Evolutionary conservation across 2,113 vertebrate species (phyloP).

Genomic region (Indicator maculatus): DNA sequence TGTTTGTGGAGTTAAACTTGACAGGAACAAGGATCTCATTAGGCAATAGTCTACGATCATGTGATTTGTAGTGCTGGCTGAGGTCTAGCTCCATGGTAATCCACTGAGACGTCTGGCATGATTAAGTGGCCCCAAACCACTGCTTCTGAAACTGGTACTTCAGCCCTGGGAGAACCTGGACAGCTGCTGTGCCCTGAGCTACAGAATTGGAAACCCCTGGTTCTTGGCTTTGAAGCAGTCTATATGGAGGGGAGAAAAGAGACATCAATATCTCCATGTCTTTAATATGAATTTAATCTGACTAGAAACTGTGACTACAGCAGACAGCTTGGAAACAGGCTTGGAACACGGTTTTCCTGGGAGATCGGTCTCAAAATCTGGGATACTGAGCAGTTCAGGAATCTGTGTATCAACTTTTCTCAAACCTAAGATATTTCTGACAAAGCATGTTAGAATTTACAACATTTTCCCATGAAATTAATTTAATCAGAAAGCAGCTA

Average conservation of each 20-base stretch:
- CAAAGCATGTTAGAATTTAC: background rate
- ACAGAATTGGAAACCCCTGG: background rate
- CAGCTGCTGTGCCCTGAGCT: background rate
- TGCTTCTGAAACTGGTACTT: fast-evolving
- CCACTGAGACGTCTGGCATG: background rate
- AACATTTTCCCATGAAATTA: background rate
- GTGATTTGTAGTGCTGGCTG: background rate
- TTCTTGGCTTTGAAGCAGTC: background rate
- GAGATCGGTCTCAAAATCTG: background rate
- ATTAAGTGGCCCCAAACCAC: background rate
- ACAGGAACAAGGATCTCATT: background rate
- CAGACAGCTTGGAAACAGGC: background rate
- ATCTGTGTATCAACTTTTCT: background rate
- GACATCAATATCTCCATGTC: background rate
- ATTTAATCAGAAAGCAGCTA: background rate
- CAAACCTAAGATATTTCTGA: background rate
- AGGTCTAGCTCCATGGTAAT: background rate
- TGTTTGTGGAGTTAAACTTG: background rate
- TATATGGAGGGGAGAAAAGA: background rate
- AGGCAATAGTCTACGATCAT: background rate
- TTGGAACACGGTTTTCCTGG: background rate
- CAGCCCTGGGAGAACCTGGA: background rate
- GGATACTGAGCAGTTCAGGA: background rate
- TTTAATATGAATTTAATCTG: background rate
- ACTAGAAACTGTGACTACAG: background rate